Evolutionary conservation across 2,888 invertebrate species (phyloP).

Genomic region (Meta bourneti): DNA sequence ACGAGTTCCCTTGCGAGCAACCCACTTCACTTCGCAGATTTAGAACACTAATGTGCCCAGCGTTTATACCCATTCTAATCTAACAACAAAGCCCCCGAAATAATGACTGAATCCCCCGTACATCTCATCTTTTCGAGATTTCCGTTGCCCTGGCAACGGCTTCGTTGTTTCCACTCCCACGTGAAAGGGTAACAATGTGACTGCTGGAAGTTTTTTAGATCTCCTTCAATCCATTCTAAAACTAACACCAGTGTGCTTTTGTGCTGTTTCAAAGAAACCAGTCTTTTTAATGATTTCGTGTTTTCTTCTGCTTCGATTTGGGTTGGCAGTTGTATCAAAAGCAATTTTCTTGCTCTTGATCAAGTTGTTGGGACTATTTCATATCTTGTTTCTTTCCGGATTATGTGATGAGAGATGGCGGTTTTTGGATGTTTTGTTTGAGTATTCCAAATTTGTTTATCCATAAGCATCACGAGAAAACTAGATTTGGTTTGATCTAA

Average conservation of each 20-base stretch:
- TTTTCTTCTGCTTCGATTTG: not conserved
- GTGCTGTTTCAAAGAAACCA: not conserved
- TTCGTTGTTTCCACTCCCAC: not conserved
- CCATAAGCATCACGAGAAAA: too few relatives aligned
- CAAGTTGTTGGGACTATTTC: not conserved
- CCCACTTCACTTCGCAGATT: not conserved
- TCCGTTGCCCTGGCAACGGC: slow-evolving; percentile 2
- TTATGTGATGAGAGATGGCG: too few relatives aligned
- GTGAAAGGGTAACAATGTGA: not conserved
- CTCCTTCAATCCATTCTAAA: not conserved
- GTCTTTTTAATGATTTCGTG: not conserved
- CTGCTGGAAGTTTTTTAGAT: not conserved
- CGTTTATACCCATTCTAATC: not conserved
- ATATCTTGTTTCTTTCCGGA: too few relatives aligned
- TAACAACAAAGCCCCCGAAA: not conserved
- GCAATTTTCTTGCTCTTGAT: not conserved
- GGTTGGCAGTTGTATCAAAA: not conserved
- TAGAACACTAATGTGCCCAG: not conserved
- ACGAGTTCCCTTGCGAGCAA: not conserved
- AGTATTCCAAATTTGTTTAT: too few relatives aligned
- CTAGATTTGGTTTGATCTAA: too few relatives aligned
- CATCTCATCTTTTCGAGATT: slow-evolving; percentile 10
- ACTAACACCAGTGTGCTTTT: not conserved
- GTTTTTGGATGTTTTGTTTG: too few relatives aligned
- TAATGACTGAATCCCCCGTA: not conserved